phyloP scores from a whole-genome alignment of 35 echinoderm and acorn worm genomes.

The Holothuria glaberrima region DNA sequence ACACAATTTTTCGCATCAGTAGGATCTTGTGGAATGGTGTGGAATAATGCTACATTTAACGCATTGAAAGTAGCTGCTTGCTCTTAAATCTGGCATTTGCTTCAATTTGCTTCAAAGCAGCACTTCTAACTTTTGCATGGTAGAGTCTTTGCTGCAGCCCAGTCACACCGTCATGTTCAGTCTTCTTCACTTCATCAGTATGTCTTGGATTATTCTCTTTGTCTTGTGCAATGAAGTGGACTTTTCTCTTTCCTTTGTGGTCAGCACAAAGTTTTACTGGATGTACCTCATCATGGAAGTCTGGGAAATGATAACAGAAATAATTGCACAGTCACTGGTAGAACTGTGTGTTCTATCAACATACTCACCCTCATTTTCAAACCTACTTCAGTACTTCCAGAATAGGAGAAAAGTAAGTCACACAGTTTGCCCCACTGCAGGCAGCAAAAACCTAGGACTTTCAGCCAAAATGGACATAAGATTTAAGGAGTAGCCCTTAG shows the following conservation, averaged over 20 bases:
- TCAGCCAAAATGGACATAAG: no score
- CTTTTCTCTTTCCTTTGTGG: constrained; percentile 48
- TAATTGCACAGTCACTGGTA: not conserved
- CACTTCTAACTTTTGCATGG: constrained; percentile 82
- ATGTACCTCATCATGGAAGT: constrained; percentile 74
- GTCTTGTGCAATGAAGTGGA: constrained; percentile 64
- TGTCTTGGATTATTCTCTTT: constrained; percentile 76
- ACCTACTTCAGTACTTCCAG: not conserved
- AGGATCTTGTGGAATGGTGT: not conserved
- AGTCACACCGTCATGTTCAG: no score
- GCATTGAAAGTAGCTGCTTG: constrained; percentile 86
- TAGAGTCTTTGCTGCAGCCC: constrained; percentile 80
- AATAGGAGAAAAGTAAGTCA: no score
- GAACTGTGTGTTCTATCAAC: not conserved
- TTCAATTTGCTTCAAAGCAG: constrained; percentile 76
- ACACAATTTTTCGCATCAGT: not conserved
- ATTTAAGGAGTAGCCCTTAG: no score
- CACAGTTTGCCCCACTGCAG: no score
- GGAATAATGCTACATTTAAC: no score
- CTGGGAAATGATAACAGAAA: constrained; percentile 47
- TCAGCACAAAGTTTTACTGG: constrained; percentile 33
- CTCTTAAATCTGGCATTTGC: constrained; percentile 76
- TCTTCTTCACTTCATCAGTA: constrained; percentile 22
- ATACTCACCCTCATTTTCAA: not conserved
- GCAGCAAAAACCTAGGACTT: no score